Base-by-base conservation (phyloP, 2,797 vertebrate genomes). In the Tadarida brasiliensis region DNA sequence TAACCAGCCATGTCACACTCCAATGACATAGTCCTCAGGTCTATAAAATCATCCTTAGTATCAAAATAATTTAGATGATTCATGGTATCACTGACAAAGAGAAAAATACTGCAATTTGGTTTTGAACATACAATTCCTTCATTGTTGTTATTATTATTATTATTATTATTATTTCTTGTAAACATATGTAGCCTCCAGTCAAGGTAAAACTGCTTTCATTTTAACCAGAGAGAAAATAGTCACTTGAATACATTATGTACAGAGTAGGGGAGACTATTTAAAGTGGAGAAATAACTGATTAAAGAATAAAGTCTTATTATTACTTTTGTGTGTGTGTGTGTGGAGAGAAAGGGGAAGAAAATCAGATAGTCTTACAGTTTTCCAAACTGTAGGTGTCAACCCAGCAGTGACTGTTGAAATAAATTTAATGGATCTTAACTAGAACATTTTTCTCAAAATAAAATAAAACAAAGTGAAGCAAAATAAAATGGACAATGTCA, bases 11-110 rank as follows among this genome's bases (percentile, higher is more conserved):
- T 30, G 12, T 51, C 24, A 39, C 56, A 54, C 11, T 89, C 93
- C 47, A 88, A 12, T 49, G 11, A 26, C 14, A 74, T 44, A 84
- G 22, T 9, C 28, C 22, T 78, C 20, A 86, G 68, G 67, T 91
- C 77, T 81, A 84, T 30, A 94, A 83, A 92, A 61, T 30, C 71
- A 91, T 47, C 56, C 28, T 81, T 33, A 91, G 16, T 35, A 82
- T 44, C 63, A 88, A 77, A 85, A 61, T 91, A 86, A 80, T 87
- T 86, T 39, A 94, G 92, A 88, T 68, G 63, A 74, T 63, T 68
- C n/a, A 88, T 26, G n/a, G 20, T 57, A 91, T 73, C 33, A n/a
- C 33, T 87, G 59, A 85, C 61, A 84, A 83, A 35, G 9, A 74
- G 11, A 83, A 95, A 94, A 73, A 47, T 56, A 56, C 9, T 56